Evolutionary conservation across 1,140 invertebrate species (phyloP), one percentile per base, ranked within the genome.

Genomic region (Drosophila chauvacae): DNA sequence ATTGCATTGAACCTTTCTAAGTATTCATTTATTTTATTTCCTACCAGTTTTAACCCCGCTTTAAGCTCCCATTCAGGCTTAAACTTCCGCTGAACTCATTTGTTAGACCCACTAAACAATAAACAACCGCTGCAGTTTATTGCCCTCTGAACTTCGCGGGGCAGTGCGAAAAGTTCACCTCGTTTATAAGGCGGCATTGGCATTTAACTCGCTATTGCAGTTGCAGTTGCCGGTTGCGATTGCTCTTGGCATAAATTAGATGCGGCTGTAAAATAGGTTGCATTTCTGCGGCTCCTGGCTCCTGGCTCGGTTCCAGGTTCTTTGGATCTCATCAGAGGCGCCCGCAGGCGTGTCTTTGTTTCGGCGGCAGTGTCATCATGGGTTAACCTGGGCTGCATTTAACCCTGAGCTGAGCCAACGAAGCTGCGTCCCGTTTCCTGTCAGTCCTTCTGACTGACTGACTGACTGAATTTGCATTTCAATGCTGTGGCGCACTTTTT

Each of bases 191-290:
- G 60, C 72, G 64, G 59, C 84, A 75, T 79, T 76, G 61, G 63
- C 76, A 72, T 56, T 76, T 71, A 44, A 28, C 48, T 62, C 48
- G 35, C 18, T 58, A 45, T 23, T 53, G 50, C 50, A 20, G n/a
- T 53, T 55, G 33, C 33, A 28, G 44, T 56, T 56, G 55, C 55
- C 65, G 39, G 47, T 45, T 55, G 76, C 70, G 45, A 68, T 77
- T 80, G 84, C 84, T 77, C 85, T 90, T 88, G 85, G 85, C 85
- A 88, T 88, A 88, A 88, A 88, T 88, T 90, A 88, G 77, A 82
- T 81, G 62, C n/a, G 33, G 35, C 37, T 58, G 45, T 23, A 59
- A 87, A 80, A 80, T 86, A 81, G 83, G 80, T 83, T 83, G 80
- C 62, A 41, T 76, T 68, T 66, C 37, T 44, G 47, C 37, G 47